These are phyloP conservation scores for Antheraea pernyi DNA, from an alignment of 1,140 invertebrate genomes.

Conservation along the genomic window DNA sequence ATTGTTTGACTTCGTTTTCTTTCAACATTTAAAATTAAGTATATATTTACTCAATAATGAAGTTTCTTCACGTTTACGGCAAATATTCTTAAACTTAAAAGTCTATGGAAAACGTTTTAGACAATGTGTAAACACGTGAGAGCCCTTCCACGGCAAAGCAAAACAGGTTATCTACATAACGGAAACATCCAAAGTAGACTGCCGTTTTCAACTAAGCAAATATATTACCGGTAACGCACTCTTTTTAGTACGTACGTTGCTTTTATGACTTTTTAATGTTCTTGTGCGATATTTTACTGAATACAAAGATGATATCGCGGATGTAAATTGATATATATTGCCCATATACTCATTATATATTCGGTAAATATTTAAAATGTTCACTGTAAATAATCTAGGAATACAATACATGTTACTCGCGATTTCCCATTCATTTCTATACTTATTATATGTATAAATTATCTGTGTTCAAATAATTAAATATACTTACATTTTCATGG, in stretches of 20 bases:
- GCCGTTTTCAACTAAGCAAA: neutral
- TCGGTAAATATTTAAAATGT: neutral
- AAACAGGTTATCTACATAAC: conserved; percentile 6
- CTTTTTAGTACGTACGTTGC: neutral
- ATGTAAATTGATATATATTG: neutral
- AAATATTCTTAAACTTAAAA: neutral
- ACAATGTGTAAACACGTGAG: neutral
- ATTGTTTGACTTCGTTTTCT: too few relatives aligned
- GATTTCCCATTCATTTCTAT: too few relatives aligned
- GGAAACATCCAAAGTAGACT: conserved; percentile 2
- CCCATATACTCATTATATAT: neutral
- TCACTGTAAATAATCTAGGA: too few relatives aligned
- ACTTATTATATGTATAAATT: too few relatives aligned
- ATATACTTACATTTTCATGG: too few relatives aligned
- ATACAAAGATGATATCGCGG: neutral
- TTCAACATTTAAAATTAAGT: too few relatives aligned
- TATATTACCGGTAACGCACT: neutral
- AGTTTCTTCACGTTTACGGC: neutral
- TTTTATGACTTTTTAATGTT: conserved; percentile 8
- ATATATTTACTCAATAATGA: too few relatives aligned
- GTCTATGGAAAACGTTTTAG: neutral
- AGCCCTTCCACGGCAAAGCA: neutral
- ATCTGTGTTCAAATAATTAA: too few relatives aligned
- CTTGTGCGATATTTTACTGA: conserved; percentile 1
- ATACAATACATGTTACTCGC: too few relatives aligned